These are phyloP conservation scores for cat (Felis catus) DNA, from an alignment of 2,113 vertebrate species.

Conservation along the genomic window F.catus_Fca126_mat1.0 CM031413.1:101038001-101038500, in stretches of 20 bases:
- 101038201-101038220: conserved; percentile 53
- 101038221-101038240: conserved; percentile 59
- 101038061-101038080: conserved; percentile 75
- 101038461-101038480: conserved; percentile 59
- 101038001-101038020: conserved; percentile 52
- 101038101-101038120: conserved; percentile 57
- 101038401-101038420: conserved; percentile 38
- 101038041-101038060: conserved; percentile 51
- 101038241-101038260: conserved; percentile 62
- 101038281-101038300: conserved; percentile 66
- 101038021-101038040: conserved; percentile 28
- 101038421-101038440: conserved; percentile 56
- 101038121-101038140: conserved; percentile 50
- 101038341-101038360: conserved; percentile 59
- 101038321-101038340: conserved; percentile 59
- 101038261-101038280: conserved; percentile 62
- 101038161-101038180: background rate
- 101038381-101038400: background rate
- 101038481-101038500: conserved; percentile 39
- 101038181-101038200: background rate
- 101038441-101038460: conserved; percentile 47
- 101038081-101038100: conserved; percentile 52
- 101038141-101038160: conserved; percentile 53
- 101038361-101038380: conserved; percentile 9
- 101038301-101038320: conserved; percentile 67